Base-by-base conservation (phyloP, 2,888 invertebrate species). In the Auanema freiburgensis region DNA sequence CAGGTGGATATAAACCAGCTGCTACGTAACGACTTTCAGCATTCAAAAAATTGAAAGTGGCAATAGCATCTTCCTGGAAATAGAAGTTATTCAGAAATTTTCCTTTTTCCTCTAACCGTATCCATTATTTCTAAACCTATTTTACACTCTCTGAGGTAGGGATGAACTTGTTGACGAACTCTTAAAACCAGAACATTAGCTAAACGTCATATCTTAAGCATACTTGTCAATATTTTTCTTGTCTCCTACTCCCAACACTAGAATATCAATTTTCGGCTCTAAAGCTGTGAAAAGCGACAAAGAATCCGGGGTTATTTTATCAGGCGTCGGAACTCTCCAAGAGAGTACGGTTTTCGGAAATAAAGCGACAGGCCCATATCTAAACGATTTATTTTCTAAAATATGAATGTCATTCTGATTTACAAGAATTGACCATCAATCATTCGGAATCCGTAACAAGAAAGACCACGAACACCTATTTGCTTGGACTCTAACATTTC, bases 41-140 rank as follows among this genome's bases (percentile, higher is more conserved):
- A 84, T 90, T 91, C 46, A 95, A 86, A 83, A 93, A 96, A 86
- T 96, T 97, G 85, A 92, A 97, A 0, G 92, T 92, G 1, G 92
- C 87, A 78, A 91, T 90, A 0, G 96, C 96, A 81, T 90, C 89
- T 72, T 91, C 90, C 85, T 86, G 71, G 66, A 66, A 8, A 18
- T 8, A 8, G 3, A 8, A 5, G 4, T 46, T 18, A 18, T 8
- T 46, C 21, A 54, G n/a, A n/a, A 43, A 23, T 18, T 54, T 40
- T n/a, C 41, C 16, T 41, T 41, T n/a, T 40, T 50, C 12, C 51
- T 61, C 66, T 60, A 25, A 86, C 86, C 0, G 92, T 91, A 0
- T 90, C 88, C 53, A 93, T 85, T 52, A 95, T 87, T 86, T 96
- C 95, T 11, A 90, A 86, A 79, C 89, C 90, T 23, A 93, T 88